Evolutionary conservation across 2,888 invertebrate species (phyloP), one percentile per base, ranked within the genome.

Genomic region (Eupithecia exiguata): DNA sequence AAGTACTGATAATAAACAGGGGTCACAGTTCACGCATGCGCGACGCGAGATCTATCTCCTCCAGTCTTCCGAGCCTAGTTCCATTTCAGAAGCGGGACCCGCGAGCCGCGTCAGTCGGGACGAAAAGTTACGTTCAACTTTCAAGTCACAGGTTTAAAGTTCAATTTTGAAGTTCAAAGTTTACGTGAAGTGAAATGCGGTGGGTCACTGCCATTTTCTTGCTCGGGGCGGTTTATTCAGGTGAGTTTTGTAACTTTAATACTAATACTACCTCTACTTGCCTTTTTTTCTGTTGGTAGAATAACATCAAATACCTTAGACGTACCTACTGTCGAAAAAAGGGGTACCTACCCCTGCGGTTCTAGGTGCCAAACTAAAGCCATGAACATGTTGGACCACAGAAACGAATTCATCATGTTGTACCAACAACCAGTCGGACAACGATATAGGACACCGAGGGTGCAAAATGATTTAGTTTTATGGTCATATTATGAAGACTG

Each of bases 111-210:
- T 76, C 36, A 14, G 18, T 18, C 71, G 25, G 66, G 38, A 25
- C 88, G 88, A 83, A 91, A 92, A 92, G 88, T 91, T 92, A 86
- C 76, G 76, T 66, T 70, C 49, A 43, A 78, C 83, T 83, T 66
- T 25, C 9, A 65, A 71, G 63, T 63, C 49, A 61, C 21, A 49
- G 66, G 62, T 68, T 70, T 58, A 16, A 65, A 73, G 66, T 65
- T 65, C 43, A 66, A 53, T 70, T 69, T 68, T 65, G 21, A 74
- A 75, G 70, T 74, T 68, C 30, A 30, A 70, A 73, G 70, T 73
- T 74, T 38, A 68, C 70, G 72, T 75, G 72, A 69, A 72, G 74
- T 78, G 79, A 61, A 80, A 94, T 93, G 93, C 84, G 88, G 89
- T 91, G 90, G 92, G 82, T 49, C 58, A 65, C 63, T 71, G 79